Evolutionary conservation across 2,888 invertebrate genomes (phyloP).

Genomic region (Camptogramma bilineatum): DNA sequence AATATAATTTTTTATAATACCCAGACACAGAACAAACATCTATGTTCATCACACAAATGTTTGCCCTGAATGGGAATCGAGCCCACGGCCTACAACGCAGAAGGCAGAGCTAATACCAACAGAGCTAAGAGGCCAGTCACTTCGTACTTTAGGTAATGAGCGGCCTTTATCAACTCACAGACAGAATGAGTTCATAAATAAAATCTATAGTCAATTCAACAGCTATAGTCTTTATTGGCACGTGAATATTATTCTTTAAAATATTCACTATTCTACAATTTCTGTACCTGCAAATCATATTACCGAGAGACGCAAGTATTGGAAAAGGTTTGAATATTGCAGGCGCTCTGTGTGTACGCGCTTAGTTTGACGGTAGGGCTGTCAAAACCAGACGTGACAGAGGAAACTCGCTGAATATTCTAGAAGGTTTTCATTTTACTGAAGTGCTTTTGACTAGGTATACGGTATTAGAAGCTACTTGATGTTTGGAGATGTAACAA

Average conservation of each 20-base stretch:
- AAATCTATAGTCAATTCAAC: too few relatives aligned
- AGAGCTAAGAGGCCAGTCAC: too few relatives aligned
- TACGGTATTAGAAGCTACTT: not conserved
- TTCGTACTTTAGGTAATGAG: too few relatives aligned
- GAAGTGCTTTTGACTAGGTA: slow-evolving; percentile 2
- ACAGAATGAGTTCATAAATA: too few relatives aligned
- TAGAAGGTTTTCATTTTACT: slow-evolving; percentile 5
- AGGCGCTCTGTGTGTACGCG: slow-evolving; percentile 51
- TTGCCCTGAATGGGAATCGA: too few relatives aligned
- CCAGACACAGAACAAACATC: too few relatives aligned
- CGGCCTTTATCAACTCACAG: too few relatives aligned
- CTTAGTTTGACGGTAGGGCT: slow-evolving; percentile 42
- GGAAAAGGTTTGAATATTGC: slow-evolving; percentile 58
- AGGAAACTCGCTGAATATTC: slow-evolving; percentile 14
- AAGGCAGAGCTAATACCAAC: too few relatives aligned
- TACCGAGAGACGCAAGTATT: slow-evolving; percentile 44
- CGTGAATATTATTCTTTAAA: slow-evolving; percentile 3
- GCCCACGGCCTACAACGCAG: too few relatives aligned
- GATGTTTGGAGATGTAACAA: not conserved
- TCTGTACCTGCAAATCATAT: slow-evolving; percentile 29
- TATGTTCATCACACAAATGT: too few relatives aligned
- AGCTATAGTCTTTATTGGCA: not conserved
- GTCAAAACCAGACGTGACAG: slow-evolving; percentile 16
- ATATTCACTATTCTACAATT: slow-evolving; percentile 12
- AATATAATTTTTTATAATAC: too few relatives aligned